A percentile compares a stretch with the other conserved stretches of the same genome.
phyloP scores from a whole-genome alignment of 2,113 vertebrate species.

The Seriola dumerili region DNA sequence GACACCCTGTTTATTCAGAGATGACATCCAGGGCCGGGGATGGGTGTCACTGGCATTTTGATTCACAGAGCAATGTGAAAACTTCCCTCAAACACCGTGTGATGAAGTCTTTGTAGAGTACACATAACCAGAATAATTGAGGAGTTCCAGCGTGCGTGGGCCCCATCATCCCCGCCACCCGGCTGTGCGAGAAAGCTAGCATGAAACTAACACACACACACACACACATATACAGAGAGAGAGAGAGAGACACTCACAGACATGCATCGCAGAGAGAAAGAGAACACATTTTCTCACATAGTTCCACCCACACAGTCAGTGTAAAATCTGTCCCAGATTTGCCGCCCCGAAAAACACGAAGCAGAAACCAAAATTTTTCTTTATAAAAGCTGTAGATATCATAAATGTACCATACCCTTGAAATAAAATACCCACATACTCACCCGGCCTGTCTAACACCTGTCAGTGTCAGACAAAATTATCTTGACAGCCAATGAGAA shows the following conservation, averaged over 20 bases:
- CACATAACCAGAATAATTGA: conserved; percentile 88
- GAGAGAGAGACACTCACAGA: conserved; percentile 2
- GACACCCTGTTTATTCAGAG: conserved; percentile 97
- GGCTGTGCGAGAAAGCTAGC: conserved; percentile 53
- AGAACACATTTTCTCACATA: conserved; percentile 61
- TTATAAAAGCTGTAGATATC: conserved; percentile 37
- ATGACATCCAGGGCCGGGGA: conserved; percentile 90
- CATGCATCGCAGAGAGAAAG: conserved; percentile 19
- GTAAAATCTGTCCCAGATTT: conserved; percentile 72
- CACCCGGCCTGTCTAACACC: conserved; percentile 26
- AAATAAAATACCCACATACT: conserved; percentile 45
- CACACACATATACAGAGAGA: conserved; percentile 18
- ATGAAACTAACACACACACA: conserved; percentile 48
- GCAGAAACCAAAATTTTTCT: conserved; percentile 34
- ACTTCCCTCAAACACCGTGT: conserved; percentile 85
- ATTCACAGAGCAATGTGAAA: conserved; percentile 89
- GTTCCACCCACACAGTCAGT: conserved; percentile 67
- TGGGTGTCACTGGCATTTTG: conserved; percentile 93
- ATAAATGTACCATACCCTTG: conserved; percentile 31
- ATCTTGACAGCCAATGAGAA: conserved; percentile 31
- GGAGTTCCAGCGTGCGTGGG: conserved; percentile 73
- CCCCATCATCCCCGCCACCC: conserved; percentile 60
- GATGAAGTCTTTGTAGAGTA: conserved; percentile 89
- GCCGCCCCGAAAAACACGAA: conserved; percentile 48
- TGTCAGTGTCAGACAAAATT: conserved; percentile 51